Base-by-base conservation (phyloP, 1,140 invertebrate genomes). In the Formica selysi region DNA sequence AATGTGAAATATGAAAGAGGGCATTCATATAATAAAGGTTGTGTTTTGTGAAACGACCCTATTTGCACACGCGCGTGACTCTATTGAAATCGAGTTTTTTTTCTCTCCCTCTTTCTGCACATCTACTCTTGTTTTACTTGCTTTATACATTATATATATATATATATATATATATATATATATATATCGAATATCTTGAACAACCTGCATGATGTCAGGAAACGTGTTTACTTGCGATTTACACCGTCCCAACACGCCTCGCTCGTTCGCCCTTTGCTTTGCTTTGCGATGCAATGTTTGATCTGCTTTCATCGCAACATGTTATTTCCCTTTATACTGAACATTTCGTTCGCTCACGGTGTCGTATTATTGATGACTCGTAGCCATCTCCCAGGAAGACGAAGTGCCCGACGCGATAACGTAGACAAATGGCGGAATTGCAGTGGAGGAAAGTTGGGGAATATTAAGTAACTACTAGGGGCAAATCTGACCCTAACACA, bases 141-240 rank as follows among this genome's bases (percentile, higher is more conserved):
- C 7, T 67, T 54, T 26, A 41, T n/a, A 2, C 11, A 44, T 8
- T 11, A 5, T 67, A 54, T 71, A 51, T 71, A 26, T 38, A 59
- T 54, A 7, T 73, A 5, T 67, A 54, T 71, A 51, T 11, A 5
- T 67, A 54, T 71, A 51, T 11, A 5, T 67, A 54, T 71, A 51
- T 71, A 26, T 38, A 59, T 54, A 7, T 73, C 48, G 51, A 70
- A 81, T 51, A 81, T 19, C 36, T 71, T 11, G 26, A 59, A 32
- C 11, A 29, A 36, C 11, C 29, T 26, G 51, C 54, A 54, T 19
- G 51, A 81, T 59, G 51, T 73, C 26, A 73, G 51, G 51, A 71
- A 81, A 59, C 36, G 26, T 81, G 78, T 71, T 81, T 71, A 59
- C 78, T 71, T 7, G 65, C 36, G 78, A 54, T 81, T 81, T 73